Conservation (phyloP, 37 sponge, comb jelly and placozoan species). For the Theonella swinhoei region DNA sequence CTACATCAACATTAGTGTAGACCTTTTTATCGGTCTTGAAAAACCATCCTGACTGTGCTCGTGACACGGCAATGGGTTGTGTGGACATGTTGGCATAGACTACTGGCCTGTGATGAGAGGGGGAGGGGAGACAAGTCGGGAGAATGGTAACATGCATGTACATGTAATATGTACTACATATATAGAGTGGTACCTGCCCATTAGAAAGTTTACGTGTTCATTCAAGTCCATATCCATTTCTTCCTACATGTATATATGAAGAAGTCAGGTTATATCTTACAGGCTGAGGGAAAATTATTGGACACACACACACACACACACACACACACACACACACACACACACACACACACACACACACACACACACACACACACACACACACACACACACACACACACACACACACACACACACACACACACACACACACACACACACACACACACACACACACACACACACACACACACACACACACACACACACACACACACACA, state of each 20-base stretch:
- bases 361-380: background rate
- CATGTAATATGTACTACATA: background rate
- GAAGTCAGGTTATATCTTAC: background rate
- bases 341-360: background rate
- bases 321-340: background rate
- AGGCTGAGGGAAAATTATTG: too few relatives aligned
- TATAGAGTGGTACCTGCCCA: conserved; percentile 22
- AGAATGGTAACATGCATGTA: background rate
- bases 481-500: too few relatives aligned
- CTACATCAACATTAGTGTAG: too few relatives aligned
- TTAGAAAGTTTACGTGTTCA: conserved; percentile 84
- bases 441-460: too few relatives aligned
- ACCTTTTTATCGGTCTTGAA: conserved; percentile 72
- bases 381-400: too few relatives aligned
- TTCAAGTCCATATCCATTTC: conserved; percentile 66
- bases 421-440: too few relatives aligned
- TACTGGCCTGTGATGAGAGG: conserved; percentile 53
- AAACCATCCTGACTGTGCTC: conserved; percentile 86
- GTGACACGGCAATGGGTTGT: conserved; percentile 74
- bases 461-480: too few relatives aligned
- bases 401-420: too few relatives aligned
- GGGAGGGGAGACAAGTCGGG: background rate
- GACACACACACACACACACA: background rate
- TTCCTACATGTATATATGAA: conserved; percentile 22
- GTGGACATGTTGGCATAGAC: conserved; percentile 93